phyloP scores from a whole-genome alignment of 2,113 vertebrate species.

The Scatophagus argus region DNA sequence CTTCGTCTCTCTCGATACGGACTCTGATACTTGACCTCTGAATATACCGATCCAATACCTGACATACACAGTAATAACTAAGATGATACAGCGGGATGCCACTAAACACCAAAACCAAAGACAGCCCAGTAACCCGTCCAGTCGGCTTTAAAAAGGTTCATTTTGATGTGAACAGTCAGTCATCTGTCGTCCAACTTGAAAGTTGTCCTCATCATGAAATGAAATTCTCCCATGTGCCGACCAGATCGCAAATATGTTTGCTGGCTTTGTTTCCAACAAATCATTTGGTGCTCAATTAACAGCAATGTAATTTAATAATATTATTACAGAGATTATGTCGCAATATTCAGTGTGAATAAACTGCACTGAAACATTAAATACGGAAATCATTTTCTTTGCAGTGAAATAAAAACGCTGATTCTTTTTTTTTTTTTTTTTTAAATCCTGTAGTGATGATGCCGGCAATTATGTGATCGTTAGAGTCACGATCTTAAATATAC shows the following conservation, averaged over 20 bases:
- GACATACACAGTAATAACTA: not conserved
- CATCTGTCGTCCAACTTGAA: no score
- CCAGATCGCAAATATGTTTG: not conserved
- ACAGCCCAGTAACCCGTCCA: not conserved
- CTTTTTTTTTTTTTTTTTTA: no score
- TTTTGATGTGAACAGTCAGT: no score
- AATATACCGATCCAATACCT: not conserved
- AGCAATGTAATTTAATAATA: not conserved
- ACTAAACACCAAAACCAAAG: not conserved
- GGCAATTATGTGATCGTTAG: constrained; percentile 11
- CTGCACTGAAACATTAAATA: not conserved
- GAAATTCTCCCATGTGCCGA: not conserved
- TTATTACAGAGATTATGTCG: not conserved
- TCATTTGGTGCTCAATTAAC: not conserved
- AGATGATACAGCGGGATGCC: not conserved
- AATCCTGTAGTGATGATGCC: not conserved
- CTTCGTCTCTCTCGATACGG: no score
- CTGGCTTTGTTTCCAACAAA: not conserved
- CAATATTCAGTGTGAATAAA: not conserved
- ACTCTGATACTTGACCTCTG: not conserved
- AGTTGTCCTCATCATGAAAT: no score
- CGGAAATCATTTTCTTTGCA: not conserved
- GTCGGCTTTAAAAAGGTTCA: not conserved
- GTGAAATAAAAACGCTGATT: not conserved
- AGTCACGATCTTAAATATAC: constrained; percentile 34